A percentile compares a stretch with the other conserved stretches of the same genome.
Evolutionary conservation across 2,113 vertebrate genomes (phyloP).

Genomic region (Gadus chalcogrammus): DNA sequence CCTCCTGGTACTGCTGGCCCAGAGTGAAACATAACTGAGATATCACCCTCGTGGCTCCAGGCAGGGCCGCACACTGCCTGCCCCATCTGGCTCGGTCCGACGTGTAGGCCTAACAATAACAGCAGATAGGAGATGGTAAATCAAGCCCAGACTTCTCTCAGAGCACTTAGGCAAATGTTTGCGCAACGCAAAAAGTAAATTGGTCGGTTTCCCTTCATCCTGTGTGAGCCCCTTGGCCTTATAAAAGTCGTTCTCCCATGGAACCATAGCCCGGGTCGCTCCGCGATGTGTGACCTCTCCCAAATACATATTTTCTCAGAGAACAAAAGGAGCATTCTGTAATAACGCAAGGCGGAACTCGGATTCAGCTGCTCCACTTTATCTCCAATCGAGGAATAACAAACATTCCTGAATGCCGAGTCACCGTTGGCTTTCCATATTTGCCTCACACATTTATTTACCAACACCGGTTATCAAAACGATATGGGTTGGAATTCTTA

Average conservation of each 20-base stretch:
- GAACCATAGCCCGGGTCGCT: conserved; percentile 45
- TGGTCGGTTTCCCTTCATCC: conserved; percentile 59
- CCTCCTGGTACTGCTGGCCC: conserved; percentile 36
- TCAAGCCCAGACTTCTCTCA: conserved; percentile 54
- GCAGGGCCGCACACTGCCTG: conserved; percentile 45
- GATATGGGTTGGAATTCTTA: no score
- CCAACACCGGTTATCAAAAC: neutral
- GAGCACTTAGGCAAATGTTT: conserved; percentile 39
- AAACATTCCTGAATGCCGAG: neutral
- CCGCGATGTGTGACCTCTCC: conserved; percentile 43
- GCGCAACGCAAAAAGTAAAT: conserved; percentile 34
- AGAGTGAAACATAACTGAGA: conserved; percentile 47
- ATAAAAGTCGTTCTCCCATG: conserved; percentile 71
- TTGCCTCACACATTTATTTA: neutral
- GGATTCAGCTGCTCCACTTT: conserved; percentile 26
- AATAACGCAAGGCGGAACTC: conserved; percentile 35
- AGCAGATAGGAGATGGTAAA: conserved; percentile 59
- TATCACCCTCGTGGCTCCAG: conserved; percentile 56
- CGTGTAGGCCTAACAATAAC: conserved; percentile 57
- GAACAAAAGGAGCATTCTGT: conserved; percentile 58
- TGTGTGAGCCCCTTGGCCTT: conserved; percentile 49
- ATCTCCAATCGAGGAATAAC: conserved; percentile 26
- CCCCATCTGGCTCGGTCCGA: conserved; percentile 63
- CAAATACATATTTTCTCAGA: conserved; percentile 38
- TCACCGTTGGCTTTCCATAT: no score